phyloP scores from a whole-genome alignment of 2,888 invertebrate species.

The Chrysotoxum bicinctum region DNA sequence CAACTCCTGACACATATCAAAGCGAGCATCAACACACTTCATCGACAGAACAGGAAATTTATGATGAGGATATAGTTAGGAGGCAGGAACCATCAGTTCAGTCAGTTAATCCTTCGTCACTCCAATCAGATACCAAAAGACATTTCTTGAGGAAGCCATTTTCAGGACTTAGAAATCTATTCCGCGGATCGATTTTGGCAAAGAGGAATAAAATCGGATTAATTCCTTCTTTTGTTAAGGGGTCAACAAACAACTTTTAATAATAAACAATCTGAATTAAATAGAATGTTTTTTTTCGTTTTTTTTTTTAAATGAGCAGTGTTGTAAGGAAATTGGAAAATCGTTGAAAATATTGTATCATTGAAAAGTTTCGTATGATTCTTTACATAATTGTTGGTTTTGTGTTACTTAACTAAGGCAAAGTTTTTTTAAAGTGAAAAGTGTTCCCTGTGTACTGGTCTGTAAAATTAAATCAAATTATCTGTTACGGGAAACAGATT shows the following conservation, averaged over 20 bases:
- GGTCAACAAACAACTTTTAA: slow-evolving; percentile 38
- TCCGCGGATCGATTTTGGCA: slow-evolving; percentile 51
- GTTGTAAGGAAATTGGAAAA: too few species aligned
- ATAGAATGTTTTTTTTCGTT: too few species aligned
- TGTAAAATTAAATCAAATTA: too few species aligned
- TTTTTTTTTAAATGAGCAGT: too few species aligned
- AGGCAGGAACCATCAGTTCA: slow-evolving; percentile 22
- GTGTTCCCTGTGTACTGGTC: too few species aligned
- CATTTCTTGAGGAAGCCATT: slow-evolving; percentile 37
- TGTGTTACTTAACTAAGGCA: too few species aligned
- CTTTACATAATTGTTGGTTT: too few species aligned
- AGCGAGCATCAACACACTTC: neutral
- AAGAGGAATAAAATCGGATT: slow-evolving; percentile 51
- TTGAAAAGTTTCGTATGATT: too few species aligned
- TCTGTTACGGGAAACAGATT: too few species aligned
- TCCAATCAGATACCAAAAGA: neutral
- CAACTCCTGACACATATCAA: slow-evolving; percentile 9
- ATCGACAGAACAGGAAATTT: neutral
- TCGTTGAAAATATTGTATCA: too few species aligned
- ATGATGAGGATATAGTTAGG: slow-evolving; percentile 25
- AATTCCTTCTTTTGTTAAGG: slow-evolving; percentile 48
- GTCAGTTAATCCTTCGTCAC: neutral
- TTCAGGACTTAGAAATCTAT: slow-evolving; percentile 33
- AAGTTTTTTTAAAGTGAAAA: too few species aligned
- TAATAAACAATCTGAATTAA: too few species aligned